These are phyloP conservation scores for Melolontha melolontha DNA, from an alignment of 2,888 invertebrate species.

Conservation along the genomic window DNA sequence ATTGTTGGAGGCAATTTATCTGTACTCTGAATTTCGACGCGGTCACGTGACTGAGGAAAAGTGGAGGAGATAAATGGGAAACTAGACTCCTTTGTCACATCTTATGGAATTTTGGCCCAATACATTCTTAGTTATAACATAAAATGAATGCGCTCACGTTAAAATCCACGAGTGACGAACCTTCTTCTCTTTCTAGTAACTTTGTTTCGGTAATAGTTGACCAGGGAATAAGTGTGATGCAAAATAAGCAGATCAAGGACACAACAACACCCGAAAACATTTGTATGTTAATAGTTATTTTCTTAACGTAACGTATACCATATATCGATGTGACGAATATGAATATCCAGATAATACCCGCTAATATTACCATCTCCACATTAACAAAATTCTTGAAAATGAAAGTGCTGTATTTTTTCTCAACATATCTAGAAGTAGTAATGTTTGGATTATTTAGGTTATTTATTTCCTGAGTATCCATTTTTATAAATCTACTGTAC, in stretches of 20 bases:
- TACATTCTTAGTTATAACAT: too few species aligned
- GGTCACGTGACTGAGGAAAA: too few species aligned
- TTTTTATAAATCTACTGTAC: too few species aligned
- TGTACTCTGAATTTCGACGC: too few species aligned
- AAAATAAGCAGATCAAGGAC: constrained; percentile 1
- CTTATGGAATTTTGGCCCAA: too few species aligned
- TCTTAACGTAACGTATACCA: constrained; percentile 5
- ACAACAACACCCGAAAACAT: neutral
- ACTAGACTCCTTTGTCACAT: too few species aligned
- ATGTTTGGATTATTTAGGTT: too few species aligned
- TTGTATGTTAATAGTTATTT: neutral
- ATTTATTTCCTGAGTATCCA: too few species aligned
- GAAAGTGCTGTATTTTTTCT: neutral
- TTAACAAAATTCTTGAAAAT: neutral
- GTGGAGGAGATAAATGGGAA: too few species aligned
- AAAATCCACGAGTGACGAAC: constrained; percentile 1
- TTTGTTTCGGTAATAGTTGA: constrained; percentile 7
- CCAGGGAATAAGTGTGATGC: constrained; percentile 1
- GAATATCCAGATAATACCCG: neutral
- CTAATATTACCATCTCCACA: neutral
- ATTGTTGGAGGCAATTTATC: too few species aligned
- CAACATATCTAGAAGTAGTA: too few species aligned
- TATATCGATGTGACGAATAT: neutral
- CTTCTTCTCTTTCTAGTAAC: constrained; percentile 1
- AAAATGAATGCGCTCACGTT: neutral